These are phyloP conservation scores for Ophioderma brevispina DNA, from an alignment of 35 echinoderm and acorn worm genomes.

Conservation along the genomic window DNA sequence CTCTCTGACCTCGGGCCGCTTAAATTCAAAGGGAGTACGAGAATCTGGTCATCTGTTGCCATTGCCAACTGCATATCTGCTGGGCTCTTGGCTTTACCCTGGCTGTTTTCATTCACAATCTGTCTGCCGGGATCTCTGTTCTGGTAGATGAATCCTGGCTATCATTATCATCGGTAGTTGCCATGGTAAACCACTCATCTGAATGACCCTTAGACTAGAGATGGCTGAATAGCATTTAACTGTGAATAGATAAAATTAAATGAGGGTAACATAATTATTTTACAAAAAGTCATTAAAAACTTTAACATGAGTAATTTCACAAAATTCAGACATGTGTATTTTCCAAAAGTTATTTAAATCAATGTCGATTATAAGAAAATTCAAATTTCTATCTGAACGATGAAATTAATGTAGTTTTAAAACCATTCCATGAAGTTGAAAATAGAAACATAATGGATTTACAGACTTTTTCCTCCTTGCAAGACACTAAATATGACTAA, in stretches of 20 bases:
- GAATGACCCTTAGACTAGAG: background rate
- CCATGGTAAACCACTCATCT: background rate
- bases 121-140: background rate
- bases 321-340: no score
- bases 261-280: no score
- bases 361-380: no score
- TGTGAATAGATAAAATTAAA: background rate
- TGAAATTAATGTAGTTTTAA: no score
- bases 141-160: background rate
- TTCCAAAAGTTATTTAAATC: no score
- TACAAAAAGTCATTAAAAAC: no score
- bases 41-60: background rate
- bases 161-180: background rate
- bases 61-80: background rate
- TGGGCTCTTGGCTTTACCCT: background rate
- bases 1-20: background rate
- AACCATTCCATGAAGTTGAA: no score
- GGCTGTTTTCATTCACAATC: background rate
- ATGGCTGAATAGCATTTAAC: background rate
- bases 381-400: no score
- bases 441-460: no score
- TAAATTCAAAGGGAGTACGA: background rate
- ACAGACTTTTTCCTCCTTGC: no score
- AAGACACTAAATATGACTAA: no score
- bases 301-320: no score